Evolutionary conservation across 23 tunicate genomes (phyloP).

Genomic region (Aplidium turbinatum): DNA sequence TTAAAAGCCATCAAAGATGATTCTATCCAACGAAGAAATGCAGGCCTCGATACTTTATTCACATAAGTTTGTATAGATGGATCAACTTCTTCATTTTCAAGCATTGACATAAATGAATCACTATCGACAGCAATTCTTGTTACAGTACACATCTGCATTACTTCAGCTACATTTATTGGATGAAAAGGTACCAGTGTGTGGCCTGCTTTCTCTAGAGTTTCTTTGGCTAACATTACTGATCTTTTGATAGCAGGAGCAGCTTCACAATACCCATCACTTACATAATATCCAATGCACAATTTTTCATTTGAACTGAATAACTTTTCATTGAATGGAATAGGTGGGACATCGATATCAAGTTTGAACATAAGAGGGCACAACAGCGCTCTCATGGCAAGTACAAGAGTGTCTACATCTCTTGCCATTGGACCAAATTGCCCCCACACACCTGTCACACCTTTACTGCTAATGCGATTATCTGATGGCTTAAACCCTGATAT

Average conservation of each 20-base stretch:
- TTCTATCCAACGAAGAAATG: too few relatives aligned
- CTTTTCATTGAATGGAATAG: conserved; percentile 39
- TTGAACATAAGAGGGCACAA: conserved; percentile 43
- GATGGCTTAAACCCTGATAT: conserved; percentile 73
- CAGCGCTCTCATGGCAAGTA: conserved; percentile 37
- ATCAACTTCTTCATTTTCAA: too few relatives aligned
- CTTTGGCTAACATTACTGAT: conserved; percentile 52
- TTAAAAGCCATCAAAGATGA: conserved; percentile 14
- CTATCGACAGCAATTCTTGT: too few relatives aligned
- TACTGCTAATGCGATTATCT: conserved; percentile 24
- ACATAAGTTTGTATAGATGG: too few relatives aligned
- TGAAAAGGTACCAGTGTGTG: conserved; percentile 59
- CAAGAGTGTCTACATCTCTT: conserved; percentile 42
- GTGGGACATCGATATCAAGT: conserved; percentile 32
- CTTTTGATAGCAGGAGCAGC: conserved; percentile 68
- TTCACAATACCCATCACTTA: conserved; percentile 47
- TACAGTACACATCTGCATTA: conserved; percentile 34
- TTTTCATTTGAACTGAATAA: conserved; percentile 26
- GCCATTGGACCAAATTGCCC: conserved; percentile 45
- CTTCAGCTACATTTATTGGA: conserved; percentile 33
- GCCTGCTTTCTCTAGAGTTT: conserved; percentile 52
- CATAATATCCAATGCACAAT: conserved; percentile 63
- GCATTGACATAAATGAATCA: too few relatives aligned
- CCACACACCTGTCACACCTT: conserved; percentile 23
- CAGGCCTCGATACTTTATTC: too few relatives aligned